Evolutionary conservation across 2,888 invertebrate species (phyloP).

Genomic region (Chrysolina haemoptera): DNA sequence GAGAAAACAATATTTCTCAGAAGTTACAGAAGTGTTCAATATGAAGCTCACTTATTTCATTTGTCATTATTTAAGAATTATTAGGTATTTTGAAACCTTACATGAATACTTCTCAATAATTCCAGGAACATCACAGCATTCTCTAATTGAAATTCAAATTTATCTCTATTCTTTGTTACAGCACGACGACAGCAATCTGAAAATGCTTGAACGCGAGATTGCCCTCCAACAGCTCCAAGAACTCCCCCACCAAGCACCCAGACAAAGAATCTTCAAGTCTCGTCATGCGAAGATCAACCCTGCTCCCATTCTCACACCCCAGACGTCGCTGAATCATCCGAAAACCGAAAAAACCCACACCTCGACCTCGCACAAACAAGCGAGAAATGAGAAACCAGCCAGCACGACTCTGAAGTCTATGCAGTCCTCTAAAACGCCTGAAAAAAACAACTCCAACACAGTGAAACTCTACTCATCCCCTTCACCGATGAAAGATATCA

Average conservation of each 20-base stretch:
- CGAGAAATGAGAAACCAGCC: not conserved
- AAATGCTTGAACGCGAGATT: constrained; percentile 71
- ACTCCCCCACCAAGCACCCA: constrained; percentile 64
- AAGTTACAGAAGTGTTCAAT: no score
- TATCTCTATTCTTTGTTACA: not conserved
- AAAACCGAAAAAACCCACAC: not conserved
- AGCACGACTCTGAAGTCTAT: not conserved
- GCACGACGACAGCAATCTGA: constrained; percentile 52
- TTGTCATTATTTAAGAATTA: no score
- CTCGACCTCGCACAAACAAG: not conserved
- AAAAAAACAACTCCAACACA: constrained; percentile 33
- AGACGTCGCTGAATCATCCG: not conserved
- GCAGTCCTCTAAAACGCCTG: constrained; percentile 1
- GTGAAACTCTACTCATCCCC: constrained; percentile 27
- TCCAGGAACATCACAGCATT: not conserved
- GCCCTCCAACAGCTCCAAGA: constrained; percentile 74
- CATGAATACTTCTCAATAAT: no score
- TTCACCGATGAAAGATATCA: constrained; percentile 35
- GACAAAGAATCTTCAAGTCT: constrained; percentile 44
- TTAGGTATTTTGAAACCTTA: no score
- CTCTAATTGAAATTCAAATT: not conserved
- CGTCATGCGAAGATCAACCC: constrained; percentile 26
- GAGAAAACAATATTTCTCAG: no score
- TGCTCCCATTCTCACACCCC: not conserved
- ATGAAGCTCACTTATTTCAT: no score